Evolutionary conservation across 1,140 invertebrate genomes (phyloP), one percentile per base, ranked within the genome.

Genomic region (Drosophila sechellia): DNA sequence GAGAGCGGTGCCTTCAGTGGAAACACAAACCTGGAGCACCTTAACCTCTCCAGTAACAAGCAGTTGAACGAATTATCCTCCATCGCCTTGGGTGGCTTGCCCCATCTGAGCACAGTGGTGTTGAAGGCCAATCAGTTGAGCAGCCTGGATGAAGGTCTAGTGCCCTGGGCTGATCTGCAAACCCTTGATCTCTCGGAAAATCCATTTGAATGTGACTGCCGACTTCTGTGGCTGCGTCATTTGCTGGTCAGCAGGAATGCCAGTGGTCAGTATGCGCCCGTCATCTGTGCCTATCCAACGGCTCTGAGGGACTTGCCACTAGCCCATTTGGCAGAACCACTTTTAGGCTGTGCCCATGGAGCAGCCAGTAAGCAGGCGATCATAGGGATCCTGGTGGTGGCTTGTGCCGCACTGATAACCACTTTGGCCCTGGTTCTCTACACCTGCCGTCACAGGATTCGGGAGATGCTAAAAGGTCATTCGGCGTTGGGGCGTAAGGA

Each of bases 181-280:
- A 94, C 94, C 5, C 85, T 97, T 10, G 96, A 97, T 70, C 92
- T 98, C 5, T 95, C 96, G 12, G 96, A 97, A 68, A 98, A 98
- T 83, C 96, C 96, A 0, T 92, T 98, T 11, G 92, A 95, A n/a
- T 98, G 97, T 91, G 95, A 95, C 75, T 98, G 97, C 79, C 94
- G 95, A 57, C 83, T 97, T 4, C 91, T 96, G 35, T 98, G 97
- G 97, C 93, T 97, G 43, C 93, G 95, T 8, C 95, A 96, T 63
- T 92, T 97, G n/a, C 93, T 97, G 6, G 93, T 94, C 1, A 94
- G 95, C 35, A 93, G 96, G 40, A 97, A 97, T 11, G 39, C 70
- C 13, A 94, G 95, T 48, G 80, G 74, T 5, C 77, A 75, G n/a
- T 79, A 73, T 31, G 57, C 79, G 0, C 68, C 74, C 40, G 95